Evolutionary conservation across 1,140 invertebrate species (phyloP).

Genomic region (Drosophila nigrodunni): DNA sequence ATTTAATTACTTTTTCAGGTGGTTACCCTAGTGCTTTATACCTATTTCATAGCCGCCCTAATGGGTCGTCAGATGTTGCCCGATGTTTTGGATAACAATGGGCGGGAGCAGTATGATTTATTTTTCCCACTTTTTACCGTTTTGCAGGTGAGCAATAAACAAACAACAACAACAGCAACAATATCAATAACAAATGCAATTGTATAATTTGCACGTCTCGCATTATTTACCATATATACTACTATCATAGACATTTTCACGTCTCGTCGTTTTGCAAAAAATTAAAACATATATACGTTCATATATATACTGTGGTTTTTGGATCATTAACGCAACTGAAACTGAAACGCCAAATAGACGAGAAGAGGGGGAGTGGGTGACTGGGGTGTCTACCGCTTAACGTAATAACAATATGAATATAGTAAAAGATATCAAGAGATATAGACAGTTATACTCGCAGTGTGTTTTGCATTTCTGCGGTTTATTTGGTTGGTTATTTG

Average conservation of each 20-base stretch:
- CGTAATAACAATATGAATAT: slow-evolving; percentile 62
- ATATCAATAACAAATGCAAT: slow-evolving; percentile 31
- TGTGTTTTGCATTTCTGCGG: slow-evolving; percentile 56
- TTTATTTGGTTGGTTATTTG: slow-evolving; percentile 36
- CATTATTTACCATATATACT: slow-evolving; percentile 50
- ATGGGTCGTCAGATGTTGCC: slow-evolving; percentile 93
- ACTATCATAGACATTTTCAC: slow-evolving; percentile 61
- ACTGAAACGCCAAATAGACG: slow-evolving; percentile 48
- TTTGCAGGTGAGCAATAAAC: slow-evolving; percentile 88
- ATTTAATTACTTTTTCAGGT: slow-evolving; percentile 88
- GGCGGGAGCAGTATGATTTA: slow-evolving; percentile 90
- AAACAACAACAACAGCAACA: not conserved
- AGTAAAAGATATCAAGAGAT: slow-evolving; percentile 28
- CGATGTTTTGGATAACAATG: slow-evolving; percentile 85
- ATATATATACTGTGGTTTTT: slow-evolving; percentile 40
- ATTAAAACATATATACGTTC: slow-evolving; percentile 16
- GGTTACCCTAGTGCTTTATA: slow-evolving; percentile 95
- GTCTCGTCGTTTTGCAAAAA: slow-evolving; percentile 59
- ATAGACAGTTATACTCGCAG: slow-evolving; percentile 32
- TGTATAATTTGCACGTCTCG: slow-evolving; percentile 65
- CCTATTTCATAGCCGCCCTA: slow-evolving; percentile 95
- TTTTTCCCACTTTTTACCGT: slow-evolving; percentile 97
- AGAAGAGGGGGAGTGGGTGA: too few species aligned
- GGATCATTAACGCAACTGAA: slow-evolving; percentile 49
- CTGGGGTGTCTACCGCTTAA: slow-evolving; percentile 44